phyloP scores from a whole-genome alignment of 2,113 vertebrate species.

The Vulpes lagopus region DNA sequence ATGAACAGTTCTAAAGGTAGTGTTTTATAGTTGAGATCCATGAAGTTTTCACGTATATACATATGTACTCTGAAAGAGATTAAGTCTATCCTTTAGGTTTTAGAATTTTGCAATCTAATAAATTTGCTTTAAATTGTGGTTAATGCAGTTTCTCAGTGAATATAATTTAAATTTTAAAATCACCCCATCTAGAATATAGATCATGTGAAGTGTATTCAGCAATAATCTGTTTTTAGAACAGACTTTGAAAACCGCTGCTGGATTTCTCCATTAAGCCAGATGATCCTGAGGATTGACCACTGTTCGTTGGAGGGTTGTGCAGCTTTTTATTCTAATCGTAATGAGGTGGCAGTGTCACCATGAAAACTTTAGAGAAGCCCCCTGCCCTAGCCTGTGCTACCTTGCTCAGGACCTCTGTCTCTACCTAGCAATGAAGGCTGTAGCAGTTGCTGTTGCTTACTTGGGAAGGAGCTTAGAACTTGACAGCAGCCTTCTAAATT shows the following conservation, averaged over 20 bases:
- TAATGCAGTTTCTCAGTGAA: neutral
- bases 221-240: slow-evolving; percentile 78
- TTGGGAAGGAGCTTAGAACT: neutral
- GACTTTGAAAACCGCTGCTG: slow-evolving; percentile 34
- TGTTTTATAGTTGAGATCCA: neutral
- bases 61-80: neutral
- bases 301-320: neutral
- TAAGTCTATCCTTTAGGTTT: neutral
- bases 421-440: neutral
- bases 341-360: neutral
- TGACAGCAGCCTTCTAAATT: neutral
- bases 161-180: slow-evolving; percentile 59
- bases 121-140: neutral
- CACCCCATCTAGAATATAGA: slow-evolving; percentile 63
- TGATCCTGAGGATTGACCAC: neutral
- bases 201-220: slow-evolving; percentile 53
- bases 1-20: neutral
- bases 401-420: neutral
- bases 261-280: slow-evolving; percentile 16
- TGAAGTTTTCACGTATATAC: neutral
- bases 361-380: neutral
- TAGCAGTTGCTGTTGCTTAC: neutral
- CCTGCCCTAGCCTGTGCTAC: neutral
- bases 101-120: neutral
- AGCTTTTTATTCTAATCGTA: neutral